These are phyloP conservation scores for Lycocerus yunnanus DNA, from an alignment of 2,888 invertebrate genomes.

Conservation along the genomic window DNA sequence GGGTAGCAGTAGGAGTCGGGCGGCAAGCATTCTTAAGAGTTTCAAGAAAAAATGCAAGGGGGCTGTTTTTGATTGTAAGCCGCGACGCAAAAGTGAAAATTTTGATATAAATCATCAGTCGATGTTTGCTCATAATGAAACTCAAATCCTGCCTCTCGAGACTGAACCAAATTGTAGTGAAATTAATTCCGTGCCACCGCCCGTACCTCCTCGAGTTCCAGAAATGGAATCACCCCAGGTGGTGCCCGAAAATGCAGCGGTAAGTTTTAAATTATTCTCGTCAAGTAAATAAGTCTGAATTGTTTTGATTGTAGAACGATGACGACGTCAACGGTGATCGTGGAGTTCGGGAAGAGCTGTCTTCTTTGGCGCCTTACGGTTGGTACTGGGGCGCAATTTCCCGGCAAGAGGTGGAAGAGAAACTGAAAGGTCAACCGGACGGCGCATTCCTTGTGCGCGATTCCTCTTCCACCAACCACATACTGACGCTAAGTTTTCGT, in stretches of 20 bases:
- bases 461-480: constrained; percentile 71
- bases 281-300: not conserved
- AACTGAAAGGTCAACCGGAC: constrained; percentile 69
- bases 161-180: not conserved
- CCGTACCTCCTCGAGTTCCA: constrained; percentile 25
- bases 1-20: constrained; percentile 18
- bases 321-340: constrained; percentile 4
- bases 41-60: constrained; percentile 31
- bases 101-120: not conserved
- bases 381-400: constrained; percentile 87
- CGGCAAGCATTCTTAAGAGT: constrained; percentile 29
- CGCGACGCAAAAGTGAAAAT: constrained; percentile 6
- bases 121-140: not conserved
- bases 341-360: constrained; percentile 45
- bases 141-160: not conserved
- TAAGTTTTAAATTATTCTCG: not conserved
- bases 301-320: not conserved
- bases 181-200: constrained; percentile 13
- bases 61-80: constrained; percentile 27
- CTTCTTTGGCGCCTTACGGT: constrained; percentile 58
- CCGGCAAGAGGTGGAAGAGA: constrained; percentile 72
- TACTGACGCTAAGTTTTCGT: constrained; percentile 76
- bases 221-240: not conserved
- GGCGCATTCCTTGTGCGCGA: constrained; percentile 81
- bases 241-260: not conserved